phyloP scores from a whole-genome alignment of 2,888 invertebrate species.

The Drosophila hamatofila region DNA sequence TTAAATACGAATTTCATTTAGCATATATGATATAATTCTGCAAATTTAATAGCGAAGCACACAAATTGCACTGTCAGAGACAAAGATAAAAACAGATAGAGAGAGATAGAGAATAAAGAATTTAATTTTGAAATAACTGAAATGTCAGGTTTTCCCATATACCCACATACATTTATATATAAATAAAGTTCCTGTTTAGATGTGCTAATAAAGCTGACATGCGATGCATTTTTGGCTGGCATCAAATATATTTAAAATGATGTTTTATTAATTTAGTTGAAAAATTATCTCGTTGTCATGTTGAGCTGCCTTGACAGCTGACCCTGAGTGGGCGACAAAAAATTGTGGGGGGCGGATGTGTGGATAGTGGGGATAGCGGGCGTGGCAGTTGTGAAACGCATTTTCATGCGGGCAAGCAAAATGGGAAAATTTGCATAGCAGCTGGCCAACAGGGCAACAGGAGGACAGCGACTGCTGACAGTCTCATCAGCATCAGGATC shows the following conservation, averaged over 20 bases:
- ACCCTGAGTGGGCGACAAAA: not conserved
- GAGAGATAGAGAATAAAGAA: not conserved
- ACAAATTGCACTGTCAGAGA: conserved; percentile 37
- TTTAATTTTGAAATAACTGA: conserved; percentile 4
- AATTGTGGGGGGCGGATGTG: not conserved
- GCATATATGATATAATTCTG: conserved; percentile 15
- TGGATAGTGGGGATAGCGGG: not conserved
- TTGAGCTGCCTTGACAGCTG: conserved; percentile 28
- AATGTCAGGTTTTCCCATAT: not conserved
- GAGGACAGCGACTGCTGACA: conserved; percentile 4
- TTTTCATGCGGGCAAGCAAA: conserved; percentile 42
- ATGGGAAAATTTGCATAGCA: conserved; percentile 43
- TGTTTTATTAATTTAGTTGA: conserved; percentile 57
- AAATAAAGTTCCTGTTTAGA: conserved; percentile 9
- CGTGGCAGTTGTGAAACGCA: conserved; percentile 3
- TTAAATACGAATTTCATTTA: conserved; percentile 22
- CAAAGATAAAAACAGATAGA: not conserved
- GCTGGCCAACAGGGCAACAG: conserved; percentile 6
- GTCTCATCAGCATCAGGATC: conserved; percentile 7
- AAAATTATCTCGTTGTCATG: conserved; percentile 53
- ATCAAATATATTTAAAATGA: conserved; percentile 46
- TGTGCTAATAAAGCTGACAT: conserved; percentile 37
- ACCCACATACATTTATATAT: not conserved
- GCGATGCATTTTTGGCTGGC: not conserved
- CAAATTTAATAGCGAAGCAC: conserved; percentile 10